Evolutionary conservation across 2,113 vertebrate genomes (phyloP), one percentile per base, ranked within the genome.

Genomic region (Clupea harengus): DNA sequence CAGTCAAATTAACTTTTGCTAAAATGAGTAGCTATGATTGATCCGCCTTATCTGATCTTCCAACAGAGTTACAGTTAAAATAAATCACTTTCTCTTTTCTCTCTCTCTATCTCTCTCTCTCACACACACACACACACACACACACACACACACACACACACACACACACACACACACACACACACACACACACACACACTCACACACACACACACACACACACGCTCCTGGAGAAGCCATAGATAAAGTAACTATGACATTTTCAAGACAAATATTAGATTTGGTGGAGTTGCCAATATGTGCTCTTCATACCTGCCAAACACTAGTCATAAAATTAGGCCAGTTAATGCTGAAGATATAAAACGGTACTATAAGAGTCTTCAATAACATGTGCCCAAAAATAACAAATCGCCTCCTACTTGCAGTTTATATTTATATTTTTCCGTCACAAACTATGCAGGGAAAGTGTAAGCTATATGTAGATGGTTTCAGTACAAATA

Each of bases 231-330:
- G 67, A 39, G 28, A 39, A 78, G 72, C 13, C 72, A 44, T 32
- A 78, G 72, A 78, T 78, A 87, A 85, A 90, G 78, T 81, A 57
- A 85, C 52, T 84, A 81, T 88, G 89, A 90, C 91, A 91, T 89
- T 90, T 91, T 90, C 83, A 83, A 91, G 81, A 88, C 90, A 89
- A 90, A 90, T 88, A 88, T 89, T 88, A 88, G 82, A 86, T 89
- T 87, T 87, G 84, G 88, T 32, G 82, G 52, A 87, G 83, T 75
- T 85, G 60, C 25, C 82, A 75, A 78, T 82, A 64, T 85, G 81
- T 46, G 18, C 87, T 83, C 81, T 84, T 60, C 54, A 49, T 46
- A 54, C 39, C 80, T 46, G 80, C 54, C 25, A 85, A 64, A 45
- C 78, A 86, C 39, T 39, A 8, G 32, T 22, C 39, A 67, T 18